A percentile compares a stretch with the other conserved stretches of the same genome.
phyloP scores from a whole-genome alignment of 2,888 invertebrate species.

The Thyatira batis region DNA sequence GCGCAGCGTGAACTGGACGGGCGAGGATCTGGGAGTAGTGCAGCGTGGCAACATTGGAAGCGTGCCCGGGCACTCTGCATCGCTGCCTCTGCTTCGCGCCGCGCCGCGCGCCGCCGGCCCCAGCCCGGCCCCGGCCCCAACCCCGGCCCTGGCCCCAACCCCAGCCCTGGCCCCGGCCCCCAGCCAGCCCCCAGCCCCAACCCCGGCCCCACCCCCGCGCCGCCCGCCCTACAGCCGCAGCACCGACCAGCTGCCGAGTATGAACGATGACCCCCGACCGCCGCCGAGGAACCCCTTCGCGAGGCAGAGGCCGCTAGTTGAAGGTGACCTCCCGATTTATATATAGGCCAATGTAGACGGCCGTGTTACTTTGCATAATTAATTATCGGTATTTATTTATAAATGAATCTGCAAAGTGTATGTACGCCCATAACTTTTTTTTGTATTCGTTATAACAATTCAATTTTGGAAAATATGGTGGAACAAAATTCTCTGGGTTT shows the following conservation, averaged over 20 bases:
- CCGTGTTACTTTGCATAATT: too few relatives aligned
- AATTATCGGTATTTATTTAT: too few relatives aligned
- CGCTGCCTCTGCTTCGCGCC: constrained; percentile 61
- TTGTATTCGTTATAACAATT: too few relatives aligned
- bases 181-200: constrained; percentile 31
- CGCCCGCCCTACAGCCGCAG: constrained; percentile 57
- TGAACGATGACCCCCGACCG: constrained; percentile 47
- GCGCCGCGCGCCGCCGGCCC: constrained; percentile 41
- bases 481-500: too few relatives aligned
- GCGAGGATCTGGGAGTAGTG: constrained; percentile 59
- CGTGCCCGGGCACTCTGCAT: constrained; percentile 43
- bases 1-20: constrained; percentile 77
- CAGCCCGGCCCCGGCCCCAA: constrained; percentile 43
- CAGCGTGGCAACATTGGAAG: constrained; percentile 20
- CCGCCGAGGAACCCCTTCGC: constrained; percentile 48
- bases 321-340: constrained; percentile 37
- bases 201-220: constrained; percentile 11
- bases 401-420: too few relatives aligned
- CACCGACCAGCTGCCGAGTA: constrained; percentile 45
- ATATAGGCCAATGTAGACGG: too few relatives aligned
- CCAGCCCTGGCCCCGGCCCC: constrained; percentile 37
- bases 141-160: constrained; percentile 18
- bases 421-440: too few relatives aligned
- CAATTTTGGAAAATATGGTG: too few relatives aligned
- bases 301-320: constrained; percentile 45